phyloP scores from a whole-genome alignment of 2,888 invertebrate genomes.

The Ectemnius continuus region DNA sequence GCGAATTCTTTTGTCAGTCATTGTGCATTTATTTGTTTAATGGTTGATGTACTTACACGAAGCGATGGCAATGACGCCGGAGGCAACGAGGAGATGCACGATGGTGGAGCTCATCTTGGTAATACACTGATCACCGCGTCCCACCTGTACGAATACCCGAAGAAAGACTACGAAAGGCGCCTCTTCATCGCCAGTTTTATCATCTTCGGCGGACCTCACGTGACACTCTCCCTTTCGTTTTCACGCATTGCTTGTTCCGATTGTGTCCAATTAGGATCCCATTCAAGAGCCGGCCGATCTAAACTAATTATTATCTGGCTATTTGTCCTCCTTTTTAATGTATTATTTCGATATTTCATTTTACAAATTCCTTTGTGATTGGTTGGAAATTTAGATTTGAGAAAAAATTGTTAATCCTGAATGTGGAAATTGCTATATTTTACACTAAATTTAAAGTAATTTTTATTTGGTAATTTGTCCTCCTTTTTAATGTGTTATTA shows the following conservation, averaged over 20 bases:
- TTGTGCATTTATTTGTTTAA: no score
- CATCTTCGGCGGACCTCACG: conserved; percentile 54
- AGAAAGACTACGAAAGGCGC: conserved; percentile 60
- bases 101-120: conserved; percentile 56
- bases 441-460: no score
- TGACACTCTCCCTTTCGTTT: neutral
- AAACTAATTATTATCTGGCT: no score
- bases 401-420: no score
- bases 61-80: conserved; percentile 53
- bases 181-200: conserved; percentile 65
- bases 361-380: no score
- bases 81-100: conserved; percentile 52
- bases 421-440: no score
- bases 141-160: conserved; percentile 57
- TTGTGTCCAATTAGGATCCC: neutral
- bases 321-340: no score
- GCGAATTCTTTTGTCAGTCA: no score
- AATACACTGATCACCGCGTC: conserved; percentile 33
- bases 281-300: neutral
- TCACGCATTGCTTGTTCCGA: neutral
- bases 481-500: no score
- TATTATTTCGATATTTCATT: no score
- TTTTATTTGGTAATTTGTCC: no score
- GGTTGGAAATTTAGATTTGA: no score
- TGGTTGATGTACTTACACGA: conserved; percentile 56